These are phyloP conservation scores for Paracentrotus lividus DNA, from an alignment of 53 echinoderm and acorn worm species.

Conservation along the genomic window DNA sequence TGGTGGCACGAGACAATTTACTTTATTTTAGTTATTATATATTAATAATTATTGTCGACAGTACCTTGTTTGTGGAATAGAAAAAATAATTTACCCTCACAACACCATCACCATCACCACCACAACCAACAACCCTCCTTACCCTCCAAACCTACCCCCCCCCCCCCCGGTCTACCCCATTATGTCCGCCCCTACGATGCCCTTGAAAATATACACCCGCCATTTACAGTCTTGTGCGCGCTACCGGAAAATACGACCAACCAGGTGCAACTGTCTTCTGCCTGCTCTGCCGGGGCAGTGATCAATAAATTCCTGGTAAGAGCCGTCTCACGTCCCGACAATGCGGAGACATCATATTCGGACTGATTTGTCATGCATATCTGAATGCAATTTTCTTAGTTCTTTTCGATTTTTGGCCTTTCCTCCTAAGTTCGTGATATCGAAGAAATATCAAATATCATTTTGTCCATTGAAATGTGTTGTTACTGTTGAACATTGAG, in stretches of 20 bases:
- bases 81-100: background rate
- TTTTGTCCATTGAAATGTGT: too few species aligned
- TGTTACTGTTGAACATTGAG: too few species aligned
- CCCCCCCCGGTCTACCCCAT: background rate
- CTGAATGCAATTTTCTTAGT: background rate
- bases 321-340: background rate
- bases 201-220: background rate
- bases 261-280: constrained; percentile 16
- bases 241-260: constrained; percentile 8
- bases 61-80: too few species aligned
- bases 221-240: background rate
- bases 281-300: background rate
- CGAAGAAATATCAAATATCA: background rate
- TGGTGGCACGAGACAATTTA: too few species aligned
- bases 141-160: background rate
- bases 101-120: background rate
- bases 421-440: background rate
- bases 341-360: constrained; percentile 14
- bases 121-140: background rate
- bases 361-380: constrained; percentile 26
- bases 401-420: background rate
- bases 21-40: too few species aligned
- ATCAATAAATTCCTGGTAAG: background rate
- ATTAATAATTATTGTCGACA: too few species aligned
- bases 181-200: background rate